Evolutionary conservation across 2,797 vertebrate genomes (phyloP).

Genomic region (Dallia pectoralis): DNA sequence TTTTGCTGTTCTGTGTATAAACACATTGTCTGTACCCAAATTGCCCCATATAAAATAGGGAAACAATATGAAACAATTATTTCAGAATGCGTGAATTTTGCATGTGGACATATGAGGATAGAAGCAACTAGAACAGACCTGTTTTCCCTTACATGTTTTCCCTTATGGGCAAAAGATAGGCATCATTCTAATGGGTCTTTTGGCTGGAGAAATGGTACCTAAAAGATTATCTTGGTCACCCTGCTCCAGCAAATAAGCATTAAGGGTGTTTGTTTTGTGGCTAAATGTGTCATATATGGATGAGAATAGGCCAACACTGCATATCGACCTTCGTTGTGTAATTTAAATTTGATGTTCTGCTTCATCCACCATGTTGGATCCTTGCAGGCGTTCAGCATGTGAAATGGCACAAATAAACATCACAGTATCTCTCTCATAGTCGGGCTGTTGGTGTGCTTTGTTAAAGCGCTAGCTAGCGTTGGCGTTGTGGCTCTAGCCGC

Average conservation of each 20-base stretch:
- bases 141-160: not conserved
- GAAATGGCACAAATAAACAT: slow-evolving; percentile 55
- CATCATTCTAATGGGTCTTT: not conserved
- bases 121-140: not conserved
- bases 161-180: not conserved
- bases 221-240: not conserved
- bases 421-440: slow-evolving; percentile 40
- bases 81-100: not conserved
- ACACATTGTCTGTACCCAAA: not conserved
- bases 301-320: slow-evolving; percentile 36
- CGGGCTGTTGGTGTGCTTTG: slow-evolving; percentile 55
- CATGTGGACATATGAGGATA: not conserved
- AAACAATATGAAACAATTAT: not conserved
- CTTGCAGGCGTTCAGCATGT: slow-evolving; percentile 33
- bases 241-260: not conserved
- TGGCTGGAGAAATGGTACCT: not conserved
- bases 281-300: slow-evolving; percentile 20
- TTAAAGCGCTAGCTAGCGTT: slow-evolving; percentile 55
- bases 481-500: slow-evolving; percentile 43
- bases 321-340: slow-evolving; percentile 30
- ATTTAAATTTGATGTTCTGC: slow-evolving; percentile 46
- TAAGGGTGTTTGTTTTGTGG: not conserved
- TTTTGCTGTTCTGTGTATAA: not conserved
- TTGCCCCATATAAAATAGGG: not conserved
- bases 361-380: slow-evolving; percentile 44